Evolutionary conservation across 2,797 vertebrate species (phyloP).

Genomic region (Loriculus beryllinus): DNA sequence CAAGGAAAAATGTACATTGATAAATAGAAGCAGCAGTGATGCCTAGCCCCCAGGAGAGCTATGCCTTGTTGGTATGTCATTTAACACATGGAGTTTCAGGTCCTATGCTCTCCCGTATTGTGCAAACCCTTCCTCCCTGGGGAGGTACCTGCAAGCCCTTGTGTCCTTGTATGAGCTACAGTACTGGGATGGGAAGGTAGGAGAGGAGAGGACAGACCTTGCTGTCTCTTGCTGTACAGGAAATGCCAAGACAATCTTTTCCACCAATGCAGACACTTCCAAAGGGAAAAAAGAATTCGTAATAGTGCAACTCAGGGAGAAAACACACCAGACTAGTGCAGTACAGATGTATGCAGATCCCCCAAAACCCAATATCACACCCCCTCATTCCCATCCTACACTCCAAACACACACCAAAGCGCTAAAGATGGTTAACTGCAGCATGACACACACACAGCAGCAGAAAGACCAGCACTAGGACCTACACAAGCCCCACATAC

Average conservation of each 20-base stretch:
- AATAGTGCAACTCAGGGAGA: background rate
- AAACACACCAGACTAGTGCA: background rate
- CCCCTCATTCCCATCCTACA: background rate
- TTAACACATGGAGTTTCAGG: background rate
- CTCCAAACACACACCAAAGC: background rate
- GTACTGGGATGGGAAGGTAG: background rate
- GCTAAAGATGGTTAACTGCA: background rate
- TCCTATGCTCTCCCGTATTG: rapidly evolving
- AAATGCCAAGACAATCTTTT: background rate
- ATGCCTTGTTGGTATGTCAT: background rate
- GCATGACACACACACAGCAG: background rate
- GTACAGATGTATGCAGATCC: background rate
- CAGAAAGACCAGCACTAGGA: background rate
- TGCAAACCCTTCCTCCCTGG: background rate
- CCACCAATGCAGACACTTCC: background rate
- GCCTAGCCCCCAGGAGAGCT: background rate
- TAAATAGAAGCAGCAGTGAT: background rate
- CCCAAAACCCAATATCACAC: background rate
- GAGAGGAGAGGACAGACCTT: background rate
- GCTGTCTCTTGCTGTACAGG: background rate
- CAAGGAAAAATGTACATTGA: background rate
- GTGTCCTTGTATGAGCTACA: background rate
- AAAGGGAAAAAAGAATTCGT: background rate
- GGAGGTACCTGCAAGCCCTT: background rate
- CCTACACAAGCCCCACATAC: rapidly evolving